A percentile compares a stretch with the other conserved stretches of the same genome.
Evolutionary conservation across 1,140 invertebrate genomes (phyloP).

Genomic region (Zelostemma sp.): DNA sequence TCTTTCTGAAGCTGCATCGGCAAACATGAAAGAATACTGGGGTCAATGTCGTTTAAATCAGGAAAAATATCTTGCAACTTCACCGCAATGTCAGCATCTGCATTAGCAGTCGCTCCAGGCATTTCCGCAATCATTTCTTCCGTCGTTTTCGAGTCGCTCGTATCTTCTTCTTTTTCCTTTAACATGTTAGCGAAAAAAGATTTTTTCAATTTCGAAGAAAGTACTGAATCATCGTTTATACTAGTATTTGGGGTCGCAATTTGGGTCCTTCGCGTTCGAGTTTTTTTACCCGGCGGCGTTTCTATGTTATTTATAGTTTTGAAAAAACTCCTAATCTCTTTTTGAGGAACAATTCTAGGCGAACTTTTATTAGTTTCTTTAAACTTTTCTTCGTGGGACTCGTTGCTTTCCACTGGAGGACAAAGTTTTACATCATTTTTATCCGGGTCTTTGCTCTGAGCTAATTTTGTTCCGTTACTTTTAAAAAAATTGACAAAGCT

Average conservation of each 20-base stretch:
- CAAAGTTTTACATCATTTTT: no score
- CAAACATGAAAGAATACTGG: slow-evolving; percentile 59
- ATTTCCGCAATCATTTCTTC: slow-evolving; percentile 7
- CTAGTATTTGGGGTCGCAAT: slow-evolving; percentile 26
- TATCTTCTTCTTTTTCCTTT: slow-evolving; percentile 40
- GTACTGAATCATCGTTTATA: slow-evolving; percentile 7
- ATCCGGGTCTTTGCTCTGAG: background rate
- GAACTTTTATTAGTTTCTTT: background rate
- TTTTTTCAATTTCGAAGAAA: slow-evolving; percentile 46
- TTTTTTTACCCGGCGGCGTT: slow-evolving; percentile 17
- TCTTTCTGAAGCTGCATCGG: slow-evolving; percentile 62
- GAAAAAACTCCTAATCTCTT: slow-evolving; percentile 25
- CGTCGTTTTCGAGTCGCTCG: slow-evolving; percentile 39
- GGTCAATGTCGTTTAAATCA: slow-evolving; percentile 66
- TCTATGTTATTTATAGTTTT: slow-evolving; percentile 26
- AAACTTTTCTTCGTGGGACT: slow-evolving; percentile 1
- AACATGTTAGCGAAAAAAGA: slow-evolving; percentile 63
- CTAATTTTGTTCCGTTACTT: slow-evolving; percentile 34
- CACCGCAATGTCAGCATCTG: slow-evolving; percentile 26
- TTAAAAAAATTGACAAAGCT: slow-evolving; percentile 76
- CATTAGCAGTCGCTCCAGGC: slow-evolving; percentile 3
- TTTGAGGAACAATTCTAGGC: background rate
- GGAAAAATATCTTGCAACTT: slow-evolving; percentile 69
- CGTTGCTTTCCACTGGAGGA: background rate
- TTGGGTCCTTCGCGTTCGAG: background rate